phyloP scores from a whole-genome alignment of 2,888 invertebrate genomes.

The Cephalotes varians region DNA sequence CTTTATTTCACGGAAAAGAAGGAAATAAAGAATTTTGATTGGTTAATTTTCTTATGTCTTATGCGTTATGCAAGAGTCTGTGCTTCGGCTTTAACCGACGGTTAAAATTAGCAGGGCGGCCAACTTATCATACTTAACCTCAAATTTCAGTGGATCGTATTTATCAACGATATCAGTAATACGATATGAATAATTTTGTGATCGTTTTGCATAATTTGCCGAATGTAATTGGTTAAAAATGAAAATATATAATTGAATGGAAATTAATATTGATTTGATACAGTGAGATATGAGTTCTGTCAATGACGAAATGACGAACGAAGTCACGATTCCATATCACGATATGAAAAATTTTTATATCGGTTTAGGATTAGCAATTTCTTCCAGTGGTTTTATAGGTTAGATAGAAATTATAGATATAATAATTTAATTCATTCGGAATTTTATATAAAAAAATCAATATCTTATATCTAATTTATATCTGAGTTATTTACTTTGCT shows the following conservation, averaged over 20 bases:
- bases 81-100: no score
- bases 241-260: neutral
- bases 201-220: neutral
- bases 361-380: slow-evolving; percentile 92
- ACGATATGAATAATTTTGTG: neutral
- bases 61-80: no score
- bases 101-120: no score
- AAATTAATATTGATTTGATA: neutral
- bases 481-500: neutral
- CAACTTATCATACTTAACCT: no score
- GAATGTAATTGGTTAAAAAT: slow-evolving; percentile 1
- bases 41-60: no score
- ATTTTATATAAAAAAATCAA: neutral
- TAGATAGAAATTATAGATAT: slow-evolving; percentile 77
- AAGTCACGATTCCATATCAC: slow-evolving; percentile 65
- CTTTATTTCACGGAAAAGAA: no score
- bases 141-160: no score
- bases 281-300: slow-evolving; percentile 61
- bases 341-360: slow-evolving; percentile 88
- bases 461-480: neutral
- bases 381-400: slow-evolving; percentile 94
- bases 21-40: no score
- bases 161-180: neutral
- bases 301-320: slow-evolving; percentile 42
- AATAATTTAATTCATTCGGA: neutral